Base-by-base conservation (phyloP, 2,888 invertebrate genomes). In the Vesta saturnalis region DNA sequence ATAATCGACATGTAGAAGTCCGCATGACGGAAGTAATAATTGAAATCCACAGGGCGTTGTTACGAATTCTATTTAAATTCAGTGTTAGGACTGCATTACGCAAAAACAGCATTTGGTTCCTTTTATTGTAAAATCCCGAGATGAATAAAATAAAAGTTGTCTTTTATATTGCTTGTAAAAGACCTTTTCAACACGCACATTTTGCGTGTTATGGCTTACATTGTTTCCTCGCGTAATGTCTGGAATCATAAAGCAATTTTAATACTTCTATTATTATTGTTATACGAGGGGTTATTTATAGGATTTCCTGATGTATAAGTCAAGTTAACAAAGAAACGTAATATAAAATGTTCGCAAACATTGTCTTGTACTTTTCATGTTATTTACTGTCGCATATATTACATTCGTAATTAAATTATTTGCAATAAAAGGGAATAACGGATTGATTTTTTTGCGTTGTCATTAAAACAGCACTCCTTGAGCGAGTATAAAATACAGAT, bases 131-230 rank as follows among this genome's bases (percentile, higher is more conserved):
- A 69, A 69, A 58, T 39, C 58, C 58, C 55, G 69, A 67, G 59
- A 60, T 73, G 74, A 74, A 74, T 74, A 74, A 74, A 73, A 72
- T 74, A 69, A 52, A 64, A 68, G 39, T 64, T 68, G 56, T 49
- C 67, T 56, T 68, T 68, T 54, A 47, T 62, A 57, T 62, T 59
- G 61, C 43, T 63, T 59, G 30, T 61, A 66, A 67, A 55, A 54
- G 62, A 49, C 65, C 60, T 60, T 63, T 64, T 68, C 64, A 64
- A 64, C 64, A 68, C 60, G 57, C 59, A 56, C 46, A 57, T 64
- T 21, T 19, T 46, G 68, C 64, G 56, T 64, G 67, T 63, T 60
- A 21, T 21, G 52, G 19, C 10, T 52, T 52, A 52, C 52, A 52
- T 52, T 52, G 52, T 52, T 52, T 52, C 21, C 52, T 52, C 12